Conservation (phyloP, 2,797 vertebrate genomes). For the Antennarius maculatus region DNA sequence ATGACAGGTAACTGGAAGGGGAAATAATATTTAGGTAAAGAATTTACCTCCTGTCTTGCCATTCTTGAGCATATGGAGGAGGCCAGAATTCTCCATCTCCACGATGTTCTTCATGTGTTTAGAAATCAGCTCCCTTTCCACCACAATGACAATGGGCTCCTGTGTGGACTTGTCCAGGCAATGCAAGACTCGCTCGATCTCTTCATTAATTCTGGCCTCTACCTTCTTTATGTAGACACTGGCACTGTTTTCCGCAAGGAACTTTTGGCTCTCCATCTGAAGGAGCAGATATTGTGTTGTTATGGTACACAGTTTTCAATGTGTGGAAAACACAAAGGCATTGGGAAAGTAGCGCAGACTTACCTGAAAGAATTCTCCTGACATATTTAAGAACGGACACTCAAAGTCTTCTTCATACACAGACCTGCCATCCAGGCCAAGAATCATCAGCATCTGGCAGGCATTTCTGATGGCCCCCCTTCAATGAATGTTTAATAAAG, state of each 20-base stretch:
- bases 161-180: slow-evolving; percentile 98
- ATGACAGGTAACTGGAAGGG: neutral
- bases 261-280: slow-evolving; percentile 99
- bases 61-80: slow-evolving; percentile 98
- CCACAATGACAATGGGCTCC: slow-evolving; percentile 97
- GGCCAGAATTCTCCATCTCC: slow-evolving; percentile 99
- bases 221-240: slow-evolving; percentile 99
- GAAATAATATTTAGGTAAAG: neutral
- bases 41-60: slow-evolving; percentile 94
- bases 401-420: slow-evolving; percentile 99
- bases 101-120: slow-evolving; percentile 99
- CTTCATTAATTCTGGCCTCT: slow-evolving; percentile 97
- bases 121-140: slow-evolving; percentile 96
- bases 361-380: slow-evolving; percentile 98
- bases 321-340: neutral
- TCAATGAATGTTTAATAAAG: slow-evolving; percentile 60
- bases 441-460: slow-evolving; percentile 99
- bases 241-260: slow-evolving; percentile 97
- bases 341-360: slow-evolving; percentile 9
- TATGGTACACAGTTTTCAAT: neutral
- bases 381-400: slow-evolving; percentile 97
- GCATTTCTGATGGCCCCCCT: slow-evolving; percentile 95
- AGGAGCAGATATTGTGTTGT: slow-evolving; percentile 10
- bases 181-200: slow-evolving; percentile 98
- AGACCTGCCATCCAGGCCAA: slow-evolving; percentile 94